A percentile compares a stretch with the other conserved stretches of the same genome.
Conservation (phyloP, 2,797 vertebrate genomes). For the Acrossocheilus fasciatus region DNA sequence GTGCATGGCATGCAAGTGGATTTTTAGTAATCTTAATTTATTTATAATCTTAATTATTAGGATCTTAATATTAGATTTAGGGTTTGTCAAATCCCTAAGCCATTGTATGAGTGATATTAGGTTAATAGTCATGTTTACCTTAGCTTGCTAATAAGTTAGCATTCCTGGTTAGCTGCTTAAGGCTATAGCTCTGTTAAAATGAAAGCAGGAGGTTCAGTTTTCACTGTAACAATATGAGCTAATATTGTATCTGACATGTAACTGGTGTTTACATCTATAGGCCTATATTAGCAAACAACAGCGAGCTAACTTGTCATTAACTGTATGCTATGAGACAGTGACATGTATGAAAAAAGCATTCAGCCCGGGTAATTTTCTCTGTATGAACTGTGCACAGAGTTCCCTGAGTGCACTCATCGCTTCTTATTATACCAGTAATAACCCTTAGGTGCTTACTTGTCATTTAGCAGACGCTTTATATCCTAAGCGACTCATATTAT, state of each 20-base stretch:
- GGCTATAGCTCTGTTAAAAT: neutral
- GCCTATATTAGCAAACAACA: conserved; percentile 41
- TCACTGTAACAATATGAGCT: neutral
- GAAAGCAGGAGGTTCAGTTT: neutral
- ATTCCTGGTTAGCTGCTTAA: neutral
- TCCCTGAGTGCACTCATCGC: conserved; percentile 37
- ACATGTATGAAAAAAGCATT: conserved; percentile 36
- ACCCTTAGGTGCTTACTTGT: conserved; percentile 49
- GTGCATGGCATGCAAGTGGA: neutral
- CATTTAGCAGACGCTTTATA: conserved; percentile 40
- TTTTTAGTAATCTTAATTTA: too few relatives aligned
- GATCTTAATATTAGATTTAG: neutral
- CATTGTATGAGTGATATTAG: neutral
- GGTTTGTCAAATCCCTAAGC: neutral
- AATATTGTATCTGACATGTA: conserved; percentile 15
- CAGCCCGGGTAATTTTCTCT: conserved; percentile 40
- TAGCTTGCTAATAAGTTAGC: neutral
- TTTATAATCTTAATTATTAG: too few relatives aligned
- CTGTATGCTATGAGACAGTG: conserved; percentile 22
- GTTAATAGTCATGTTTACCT: neutral
- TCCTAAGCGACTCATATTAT: conserved; percentile 41
- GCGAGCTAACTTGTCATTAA: conserved; percentile 20
- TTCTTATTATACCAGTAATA: conserved; percentile 47
- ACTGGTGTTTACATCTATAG: conserved; percentile 11
- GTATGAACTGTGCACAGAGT: conserved; percentile 23